Evolutionary conservation across 1,140 invertebrate species (phyloP).

Genomic region (Drosophila ercepeae): DNA sequence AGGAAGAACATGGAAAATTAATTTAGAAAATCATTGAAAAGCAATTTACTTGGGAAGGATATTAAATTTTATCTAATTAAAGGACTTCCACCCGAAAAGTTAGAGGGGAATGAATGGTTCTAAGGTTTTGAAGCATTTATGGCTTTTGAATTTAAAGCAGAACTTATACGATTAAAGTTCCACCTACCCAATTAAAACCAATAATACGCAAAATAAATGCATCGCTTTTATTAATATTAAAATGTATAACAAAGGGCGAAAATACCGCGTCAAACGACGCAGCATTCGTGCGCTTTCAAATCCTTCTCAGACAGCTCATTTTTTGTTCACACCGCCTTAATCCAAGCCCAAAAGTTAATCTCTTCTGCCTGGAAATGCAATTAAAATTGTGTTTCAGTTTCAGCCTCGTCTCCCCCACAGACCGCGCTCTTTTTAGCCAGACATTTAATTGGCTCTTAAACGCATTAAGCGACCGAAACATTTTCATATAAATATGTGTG

Average conservation of each 20-base stretch:
- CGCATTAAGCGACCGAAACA: constrained; percentile 55
- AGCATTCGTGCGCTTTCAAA: constrained; percentile 7
- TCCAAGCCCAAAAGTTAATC: constrained; percentile 60
- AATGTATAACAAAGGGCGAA: neutral
- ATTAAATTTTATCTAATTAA: too few relatives aligned
- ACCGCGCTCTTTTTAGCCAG: constrained; percentile 18
- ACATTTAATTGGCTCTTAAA: constrained; percentile 63
- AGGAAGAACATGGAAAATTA: neutral
- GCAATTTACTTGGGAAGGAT: neutral
- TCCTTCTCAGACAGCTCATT: neutral
- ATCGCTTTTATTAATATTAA: neutral
- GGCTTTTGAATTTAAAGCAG: too few relatives aligned
- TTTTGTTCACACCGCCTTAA: constrained; percentile 34
- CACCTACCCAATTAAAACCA: neutral
- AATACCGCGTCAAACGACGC: neutral
- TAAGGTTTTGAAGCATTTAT: too few relatives aligned
- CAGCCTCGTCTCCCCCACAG: neutral
- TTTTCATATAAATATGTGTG: constrained; percentile 35
- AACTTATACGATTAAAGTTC: too few relatives aligned
- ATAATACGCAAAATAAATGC: neutral
- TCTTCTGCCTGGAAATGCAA: constrained; percentile 49
- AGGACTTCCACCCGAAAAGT: too few relatives aligned
- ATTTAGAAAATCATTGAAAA: neutral
- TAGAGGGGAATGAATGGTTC: too few relatives aligned
- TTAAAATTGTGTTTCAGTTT: constrained; percentile 61